A percentile compares a stretch with the other conserved stretches of the same genome.
phyloP scores from a whole-genome alignment of 2,113 vertebrate species.

The Tyrannus savana region DNA sequence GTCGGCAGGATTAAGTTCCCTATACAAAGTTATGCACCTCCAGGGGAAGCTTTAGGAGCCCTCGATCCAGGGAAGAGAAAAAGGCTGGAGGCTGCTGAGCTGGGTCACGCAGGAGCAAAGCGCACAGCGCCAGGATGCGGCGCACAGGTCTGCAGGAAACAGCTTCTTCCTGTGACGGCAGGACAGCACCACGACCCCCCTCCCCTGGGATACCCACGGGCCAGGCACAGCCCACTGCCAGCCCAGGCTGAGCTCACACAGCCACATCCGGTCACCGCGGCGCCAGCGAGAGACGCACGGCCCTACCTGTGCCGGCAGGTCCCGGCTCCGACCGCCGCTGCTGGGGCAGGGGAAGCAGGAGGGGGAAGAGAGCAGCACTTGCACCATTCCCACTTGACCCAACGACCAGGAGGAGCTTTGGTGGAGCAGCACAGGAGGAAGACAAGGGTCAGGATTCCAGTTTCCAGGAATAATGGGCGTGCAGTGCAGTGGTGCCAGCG shows the following conservation, averaged over 20 bases:
- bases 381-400: not conserved
- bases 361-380: accelerated
- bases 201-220: not conserved
- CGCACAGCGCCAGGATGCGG: not conserved
- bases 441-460: not conserved
- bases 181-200: not conserved
- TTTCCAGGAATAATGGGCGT: not conserved
- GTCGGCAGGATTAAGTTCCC: not conserved
- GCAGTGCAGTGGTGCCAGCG: accelerated
- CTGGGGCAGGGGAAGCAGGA: not conserved
- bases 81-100: not conserved
- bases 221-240: not conserved
- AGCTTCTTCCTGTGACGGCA: not conserved
- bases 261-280: not conserved
- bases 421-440: not conserved
- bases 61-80: not conserved
- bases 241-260: not conserved
- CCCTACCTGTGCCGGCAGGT: not conserved
- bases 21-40: not conserved
- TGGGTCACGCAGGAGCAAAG: not conserved
- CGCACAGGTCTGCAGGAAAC: not conserved
- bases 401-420: not conserved
- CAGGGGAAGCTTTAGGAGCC: not conserved
- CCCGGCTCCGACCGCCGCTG: accelerated
- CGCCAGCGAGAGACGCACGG: accelerated